These are phyloP conservation scores for Hydropotes inermis DNA, from an alignment of 2,113 vertebrate genomes.

Conservation along the genomic window DNA sequence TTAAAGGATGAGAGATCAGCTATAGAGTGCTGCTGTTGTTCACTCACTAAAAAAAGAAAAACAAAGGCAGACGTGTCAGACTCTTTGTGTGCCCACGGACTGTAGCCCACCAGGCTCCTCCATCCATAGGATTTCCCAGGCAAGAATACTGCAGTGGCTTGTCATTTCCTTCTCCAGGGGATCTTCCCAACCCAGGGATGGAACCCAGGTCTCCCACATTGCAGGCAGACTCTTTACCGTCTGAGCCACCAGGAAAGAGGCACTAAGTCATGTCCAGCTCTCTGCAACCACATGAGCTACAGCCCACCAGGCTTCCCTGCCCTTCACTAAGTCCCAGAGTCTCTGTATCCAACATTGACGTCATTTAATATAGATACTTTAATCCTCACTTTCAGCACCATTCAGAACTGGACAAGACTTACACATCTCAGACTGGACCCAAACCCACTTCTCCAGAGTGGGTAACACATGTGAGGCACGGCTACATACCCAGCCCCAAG, in stretches of 20 bases:
- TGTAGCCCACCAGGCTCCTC: background rate
- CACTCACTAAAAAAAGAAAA: background rate
- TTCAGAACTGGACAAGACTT: background rate
- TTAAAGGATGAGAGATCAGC: background rate
- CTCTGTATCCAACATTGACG: background rate
- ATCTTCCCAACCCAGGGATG: background rate
- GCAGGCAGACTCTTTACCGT: background rate
- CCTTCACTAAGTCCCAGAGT: background rate
- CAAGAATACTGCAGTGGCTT: background rate
- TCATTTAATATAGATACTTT: background rate
- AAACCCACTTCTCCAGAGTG: background rate
- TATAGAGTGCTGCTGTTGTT: too few species aligned
- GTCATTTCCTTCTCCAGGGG: background rate
- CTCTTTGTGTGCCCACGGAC: background rate
- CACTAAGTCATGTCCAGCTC: background rate
- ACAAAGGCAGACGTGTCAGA: rapidly evolving
- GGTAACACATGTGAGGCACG: background rate
- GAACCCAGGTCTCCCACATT: background rate
- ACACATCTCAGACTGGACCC: background rate
- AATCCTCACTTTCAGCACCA: background rate
- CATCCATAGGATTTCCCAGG: background rate
- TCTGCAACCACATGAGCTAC: background rate
- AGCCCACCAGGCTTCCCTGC: background rate
- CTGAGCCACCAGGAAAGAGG: background rate
- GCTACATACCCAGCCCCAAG: background rate